These are phyloP conservation scores for Gymnoscopelus braueri DNA, from an alignment of 2,797 vertebrate genomes.

Conservation along the genomic window DNA sequence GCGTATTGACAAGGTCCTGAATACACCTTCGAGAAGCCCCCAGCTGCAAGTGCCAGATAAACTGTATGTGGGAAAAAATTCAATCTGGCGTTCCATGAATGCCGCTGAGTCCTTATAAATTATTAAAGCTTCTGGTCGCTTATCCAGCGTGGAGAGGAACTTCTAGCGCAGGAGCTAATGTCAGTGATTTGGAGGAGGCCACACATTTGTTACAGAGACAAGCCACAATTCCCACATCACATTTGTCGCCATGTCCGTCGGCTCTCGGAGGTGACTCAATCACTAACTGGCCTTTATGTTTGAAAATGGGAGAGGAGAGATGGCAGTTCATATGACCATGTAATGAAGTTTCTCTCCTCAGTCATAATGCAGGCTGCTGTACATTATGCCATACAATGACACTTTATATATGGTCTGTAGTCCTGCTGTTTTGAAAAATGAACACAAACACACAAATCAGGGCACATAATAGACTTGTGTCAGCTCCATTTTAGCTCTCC, in stretches of 20 bases:
- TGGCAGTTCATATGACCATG: conserved; percentile 57
- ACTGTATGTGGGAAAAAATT: conserved; percentile 84
- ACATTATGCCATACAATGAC: conserved; percentile 31
- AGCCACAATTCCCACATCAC: conserved; percentile 47
- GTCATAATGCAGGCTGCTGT: conserved; percentile 31
- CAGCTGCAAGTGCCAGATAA: conserved; percentile 94
- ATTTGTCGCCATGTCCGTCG: conserved; percentile 48
- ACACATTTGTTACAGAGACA: conserved; percentile 52
- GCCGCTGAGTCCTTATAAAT: conserved; percentile 76
- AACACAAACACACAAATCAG: conserved; percentile 22
- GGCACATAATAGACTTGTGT: conserved; percentile 11
- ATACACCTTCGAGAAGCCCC: conserved; percentile 81
- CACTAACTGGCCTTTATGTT: conserved; percentile 74
- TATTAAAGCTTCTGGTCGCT: conserved; percentile 68
- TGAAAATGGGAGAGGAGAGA: conserved; percentile 44
- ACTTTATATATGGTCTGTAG: conserved; percentile 31
- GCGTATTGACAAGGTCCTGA: conserved; percentile 89
- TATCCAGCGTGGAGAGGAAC: conserved; percentile 66
- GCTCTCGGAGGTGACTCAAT: conserved; percentile 56
- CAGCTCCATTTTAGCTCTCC: conserved; percentile 32
- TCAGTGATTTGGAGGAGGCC: conserved; percentile 67
- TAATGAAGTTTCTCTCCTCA: conserved; percentile 51
- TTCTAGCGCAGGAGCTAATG: conserved; percentile 70
- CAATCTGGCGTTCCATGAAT: conserved; percentile 73
- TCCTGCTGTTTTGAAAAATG: conserved; percentile 31